Conservation (phyloP, 2,888 invertebrate species). For the Orchestes rusci region DNA sequence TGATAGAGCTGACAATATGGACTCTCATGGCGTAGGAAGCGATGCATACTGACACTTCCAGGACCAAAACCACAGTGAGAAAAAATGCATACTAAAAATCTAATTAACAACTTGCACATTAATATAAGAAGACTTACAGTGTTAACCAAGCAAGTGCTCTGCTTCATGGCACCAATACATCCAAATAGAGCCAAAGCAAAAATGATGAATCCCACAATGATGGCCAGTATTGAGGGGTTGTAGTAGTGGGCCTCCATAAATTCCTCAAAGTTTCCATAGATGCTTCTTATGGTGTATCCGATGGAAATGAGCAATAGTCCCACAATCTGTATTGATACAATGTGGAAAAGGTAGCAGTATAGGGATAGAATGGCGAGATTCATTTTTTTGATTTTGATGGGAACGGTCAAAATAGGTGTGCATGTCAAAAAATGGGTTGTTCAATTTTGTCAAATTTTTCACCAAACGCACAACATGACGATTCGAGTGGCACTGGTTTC, state of each 20-base stretch:
- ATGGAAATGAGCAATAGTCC: constrained; percentile 61
- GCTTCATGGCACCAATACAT: constrained; percentile 73
- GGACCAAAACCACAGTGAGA: constrained; percentile 49
- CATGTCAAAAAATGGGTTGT: no score
- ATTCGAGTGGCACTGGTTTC: no score
- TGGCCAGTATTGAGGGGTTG: constrained; percentile 68
- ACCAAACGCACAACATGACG: no score
- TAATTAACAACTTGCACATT: background rate
- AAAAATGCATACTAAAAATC: constrained; percentile 49
- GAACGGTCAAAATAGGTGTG: background rate
- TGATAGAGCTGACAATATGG: constrained; percentile 41
- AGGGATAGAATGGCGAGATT: background rate
- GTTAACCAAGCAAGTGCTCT: constrained; percentile 66
- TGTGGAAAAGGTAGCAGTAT: background rate
- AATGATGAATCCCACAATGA: constrained; percentile 66
- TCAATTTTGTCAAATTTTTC: no score
- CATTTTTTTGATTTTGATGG: no score
- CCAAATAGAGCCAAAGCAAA: constrained; percentile 75
- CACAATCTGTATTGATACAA: constrained; percentile 49
- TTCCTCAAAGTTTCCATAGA: constrained; percentile 52
- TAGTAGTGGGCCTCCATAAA: constrained; percentile 56
- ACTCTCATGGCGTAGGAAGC: constrained; percentile 48
- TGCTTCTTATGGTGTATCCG: constrained; percentile 54
- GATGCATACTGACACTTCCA: constrained; percentile 56
- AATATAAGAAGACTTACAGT: constrained; percentile 49